Percentiles rank a stretch among this genome's conserved stretches.
phyloP scores from a whole-genome alignment of 2,888 invertebrate species.

The Spodoptera picta region DNA sequence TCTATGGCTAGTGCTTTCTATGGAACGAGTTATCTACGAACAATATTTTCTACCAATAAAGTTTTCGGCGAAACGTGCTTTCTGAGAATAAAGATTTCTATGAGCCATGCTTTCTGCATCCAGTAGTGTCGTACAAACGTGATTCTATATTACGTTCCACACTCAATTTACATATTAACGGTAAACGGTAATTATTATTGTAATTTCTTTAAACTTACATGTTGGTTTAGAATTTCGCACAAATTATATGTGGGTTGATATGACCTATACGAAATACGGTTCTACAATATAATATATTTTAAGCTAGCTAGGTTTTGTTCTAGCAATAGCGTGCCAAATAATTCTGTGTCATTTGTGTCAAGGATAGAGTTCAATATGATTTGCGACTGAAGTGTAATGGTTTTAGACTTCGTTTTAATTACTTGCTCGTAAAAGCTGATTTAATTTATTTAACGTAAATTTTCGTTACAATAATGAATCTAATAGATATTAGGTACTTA shows the following conservation, averaged over 20 bases:
- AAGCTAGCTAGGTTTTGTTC: conserved; percentile 23
- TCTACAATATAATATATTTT: conserved; percentile 15
- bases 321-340: conserved; percentile 37
- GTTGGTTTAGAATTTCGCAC: conserved; percentile 25
- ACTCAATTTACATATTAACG: conserved; percentile 39
- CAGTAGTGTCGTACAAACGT: too few relatives aligned
- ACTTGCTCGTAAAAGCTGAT: background rate
- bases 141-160: too few relatives aligned
- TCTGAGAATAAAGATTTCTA: too few relatives aligned
- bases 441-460: background rate
- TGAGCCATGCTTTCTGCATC: too few relatives aligned
- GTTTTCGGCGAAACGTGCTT: too few relatives aligned
- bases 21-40: too few relatives aligned
- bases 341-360: conserved; percentile 41
- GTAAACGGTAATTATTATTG: conserved; percentile 14
- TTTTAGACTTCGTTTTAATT: conserved; percentile 5
- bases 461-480: background rate
- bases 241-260: background rate
- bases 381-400: conserved; percentile 17
- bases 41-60: too few relatives aligned
- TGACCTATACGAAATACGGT: conserved; percentile 15
- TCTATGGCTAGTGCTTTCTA: too few relatives aligned
- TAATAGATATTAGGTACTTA: too few relatives aligned
- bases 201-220: conserved; percentile 18
- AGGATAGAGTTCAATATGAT: conserved; percentile 41